Evolutionary conservation across 2,888 invertebrate genomes (phyloP).

Genomic region (Drosophila sordidula): DNA sequence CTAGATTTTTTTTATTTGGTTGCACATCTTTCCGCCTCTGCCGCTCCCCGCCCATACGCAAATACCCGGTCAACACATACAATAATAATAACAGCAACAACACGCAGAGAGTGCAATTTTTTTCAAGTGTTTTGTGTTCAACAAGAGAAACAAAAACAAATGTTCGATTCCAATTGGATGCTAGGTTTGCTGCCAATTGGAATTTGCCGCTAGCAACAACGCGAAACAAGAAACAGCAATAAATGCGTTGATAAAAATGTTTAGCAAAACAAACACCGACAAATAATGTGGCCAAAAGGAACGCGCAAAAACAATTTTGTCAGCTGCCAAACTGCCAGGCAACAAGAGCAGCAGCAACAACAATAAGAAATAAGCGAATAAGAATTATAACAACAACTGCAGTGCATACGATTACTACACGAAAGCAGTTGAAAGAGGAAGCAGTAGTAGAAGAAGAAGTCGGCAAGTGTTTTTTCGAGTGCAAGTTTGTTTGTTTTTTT

Average conservation of each 20-base stretch:
- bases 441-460: slow-evolving; percentile 7
- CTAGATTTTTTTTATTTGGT: slow-evolving; percentile 20
- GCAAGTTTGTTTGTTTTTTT: slow-evolving; percentile 50
- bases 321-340: slow-evolving; percentile 38
- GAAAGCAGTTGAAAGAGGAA: slow-evolving; percentile 20
- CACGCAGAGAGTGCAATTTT: slow-evolving; percentile 41
- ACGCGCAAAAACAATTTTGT: slow-evolving; percentile 47
- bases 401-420: slow-evolving; percentile 62
- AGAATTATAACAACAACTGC: slow-evolving; percentile 36
- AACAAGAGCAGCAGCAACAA: slow-evolving; percentile 29
- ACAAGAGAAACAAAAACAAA: slow-evolving; percentile 19
- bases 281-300: slow-evolving; percentile 27
- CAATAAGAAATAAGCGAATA: slow-evolving; percentile 34
- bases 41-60: slow-evolving; percentile 3
- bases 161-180: slow-evolving; percentile 47
- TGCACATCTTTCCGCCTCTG: slow-evolving; percentile 37
- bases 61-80: slow-evolving; percentile 12
- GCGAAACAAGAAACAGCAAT: slow-evolving; percentile 23
- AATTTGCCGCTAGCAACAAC: slow-evolving; percentile 32
- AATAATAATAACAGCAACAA: background rate
- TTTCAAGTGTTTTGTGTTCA: slow-evolving; percentile 55
- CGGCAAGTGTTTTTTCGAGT: slow-evolving; percentile 32
- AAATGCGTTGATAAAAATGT: slow-evolving; percentile 43
- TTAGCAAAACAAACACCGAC: slow-evolving; percentile 39
- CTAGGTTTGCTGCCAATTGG: slow-evolving; percentile 45